Percentiles rank a stretch among this genome's conserved stretches.
Conservation (phyloP, 1,140 invertebrate genomes). For the Neodiprion fabricii region DNA sequence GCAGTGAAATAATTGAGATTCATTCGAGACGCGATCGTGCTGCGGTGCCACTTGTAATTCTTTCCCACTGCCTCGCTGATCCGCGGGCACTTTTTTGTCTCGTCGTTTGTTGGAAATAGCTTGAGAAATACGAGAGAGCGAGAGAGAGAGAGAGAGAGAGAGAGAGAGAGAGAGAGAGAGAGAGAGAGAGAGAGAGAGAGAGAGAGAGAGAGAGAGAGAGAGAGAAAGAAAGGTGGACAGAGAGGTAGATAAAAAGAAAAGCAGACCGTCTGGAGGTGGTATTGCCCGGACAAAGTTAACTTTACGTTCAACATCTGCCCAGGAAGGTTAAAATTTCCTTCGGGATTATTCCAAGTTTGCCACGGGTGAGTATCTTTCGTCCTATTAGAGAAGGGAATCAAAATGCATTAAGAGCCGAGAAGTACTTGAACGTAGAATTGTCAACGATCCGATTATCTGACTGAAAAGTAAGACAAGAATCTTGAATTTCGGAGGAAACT, state of each 20-base stretch:
- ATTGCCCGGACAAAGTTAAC: constrained; percentile 50
- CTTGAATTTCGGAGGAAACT: not conserved
- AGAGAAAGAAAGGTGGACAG: constrained; percentile 5
- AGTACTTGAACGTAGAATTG: not conserved
- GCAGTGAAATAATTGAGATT: constrained; percentile 55
- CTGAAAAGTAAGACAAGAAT: not conserved
- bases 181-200: constrained; percentile 25
- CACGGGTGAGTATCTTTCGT: constrained; percentile 40
- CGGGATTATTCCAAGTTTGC: constrained; percentile 49
- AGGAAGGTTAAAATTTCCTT: constrained; percentile 56
- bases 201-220: constrained; percentile 32
- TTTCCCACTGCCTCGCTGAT: constrained; percentile 42
- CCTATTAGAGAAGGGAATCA: not conserved
- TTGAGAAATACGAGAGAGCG: constrained; percentile 26
- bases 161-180: constrained; percentile 22
- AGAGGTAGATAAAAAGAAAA: not conserved
- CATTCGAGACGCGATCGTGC: constrained; percentile 51
- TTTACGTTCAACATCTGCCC: constrained; percentile 55
- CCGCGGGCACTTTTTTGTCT: constrained; percentile 41
- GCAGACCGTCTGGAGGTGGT: constrained; percentile 12
- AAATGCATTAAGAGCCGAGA: not conserved
- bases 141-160: constrained; percentile 15
- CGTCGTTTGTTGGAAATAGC: constrained; percentile 49
- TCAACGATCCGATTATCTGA: not conserved
- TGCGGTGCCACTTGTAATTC: constrained; percentile 59